Evolutionary conservation across 2,113 vertebrate species (phyloP), one percentile per base, ranked within the genome.

Genomic region (Lycaon pictus): DNA sequence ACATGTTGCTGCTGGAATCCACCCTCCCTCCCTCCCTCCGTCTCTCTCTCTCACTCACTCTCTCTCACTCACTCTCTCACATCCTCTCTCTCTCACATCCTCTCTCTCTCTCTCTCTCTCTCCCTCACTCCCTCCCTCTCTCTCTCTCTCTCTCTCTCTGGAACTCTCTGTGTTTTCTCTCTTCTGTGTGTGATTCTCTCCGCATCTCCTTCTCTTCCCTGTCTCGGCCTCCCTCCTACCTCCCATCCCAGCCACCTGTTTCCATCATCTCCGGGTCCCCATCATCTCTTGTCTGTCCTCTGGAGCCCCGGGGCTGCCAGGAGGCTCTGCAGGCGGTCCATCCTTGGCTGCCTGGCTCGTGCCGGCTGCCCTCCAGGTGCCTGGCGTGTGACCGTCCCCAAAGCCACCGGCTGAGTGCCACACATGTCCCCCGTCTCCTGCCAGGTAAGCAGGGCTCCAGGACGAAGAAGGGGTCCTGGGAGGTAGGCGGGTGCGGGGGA

Each of bases 1-100:
- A 98, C 98, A 98, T 98, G 98, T 98, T 98, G 98, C 98, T 90
- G 95, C 58, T 63, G 13, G 11, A 13, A 8, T 77, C 23, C 16
- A 7, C 15, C 53, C 29, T n/a, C 32, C 0, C 32, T 12, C n/a
- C 22, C 20, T 51, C 32, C 60, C 69, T 69, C 80, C 29, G 48
- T 17, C 51, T 37, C 65, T 37, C 77, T 53, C 56, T 6, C 22
- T 8, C 56, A 27, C 32, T 23, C 62, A 35, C 27, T 17, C 23
- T 4, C 53, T 22, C 82, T n/a, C 29, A 1, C 43, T 43, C 43
- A 7, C 43, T 13, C 15, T 20, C 11, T 4, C 63, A 5, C 11
- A 3, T 11, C 4, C 16, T 20, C 37, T 19, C 22, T 32, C 2
- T 6, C 6, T 13, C 23, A 5, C 20, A 16, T 9, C 37, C 25